These are phyloP conservation scores for Cydia fagiglandana DNA, from an alignment of 1,140 invertebrate genomes.

Conservation along the genomic window DNA sequence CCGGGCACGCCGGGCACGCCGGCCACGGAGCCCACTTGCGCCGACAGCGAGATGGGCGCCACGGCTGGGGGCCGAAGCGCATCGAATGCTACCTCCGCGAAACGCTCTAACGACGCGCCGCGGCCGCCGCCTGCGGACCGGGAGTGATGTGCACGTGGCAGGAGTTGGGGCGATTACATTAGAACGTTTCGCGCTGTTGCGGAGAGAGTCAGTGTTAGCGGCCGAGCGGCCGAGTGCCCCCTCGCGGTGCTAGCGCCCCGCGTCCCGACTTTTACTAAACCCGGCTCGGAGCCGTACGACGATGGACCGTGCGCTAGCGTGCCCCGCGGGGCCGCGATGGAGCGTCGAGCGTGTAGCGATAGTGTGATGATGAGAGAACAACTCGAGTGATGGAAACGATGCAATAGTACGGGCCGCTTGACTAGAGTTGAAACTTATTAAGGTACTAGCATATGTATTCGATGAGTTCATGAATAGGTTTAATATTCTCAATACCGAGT, in stretches of 20 bases:
- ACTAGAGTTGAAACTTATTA: background rate
- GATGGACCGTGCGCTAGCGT: constrained; percentile 36
- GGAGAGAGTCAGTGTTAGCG: constrained; percentile 31
- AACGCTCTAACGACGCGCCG: constrained; percentile 85
- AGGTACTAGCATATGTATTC: background rate
- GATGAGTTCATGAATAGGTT: background rate
- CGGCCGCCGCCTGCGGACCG: constrained; percentile 55
- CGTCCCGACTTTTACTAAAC: too few species aligned
- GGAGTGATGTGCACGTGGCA: constrained; percentile 30
- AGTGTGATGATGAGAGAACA: background rate
- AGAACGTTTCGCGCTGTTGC: constrained; percentile 74
- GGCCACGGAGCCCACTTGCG: constrained; percentile 86
- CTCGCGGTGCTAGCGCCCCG: too few species aligned
- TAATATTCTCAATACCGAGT: too few species aligned
- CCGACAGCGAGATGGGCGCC: constrained; percentile 86
- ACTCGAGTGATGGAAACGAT: background rate
- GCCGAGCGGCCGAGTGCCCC: background rate
- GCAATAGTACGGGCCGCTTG: background rate
- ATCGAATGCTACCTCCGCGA: constrained; percentile 86
- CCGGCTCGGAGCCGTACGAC: background rate
- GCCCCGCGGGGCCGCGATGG: constrained; percentile 33
- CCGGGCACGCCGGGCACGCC: constrained; percentile 84
- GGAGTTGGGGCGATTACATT: constrained; percentile 54
- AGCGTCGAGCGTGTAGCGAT: background rate
- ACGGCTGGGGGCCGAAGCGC: constrained; percentile 83